Conservation (phyloP, 2,113 vertebrate genomes). For the Psammodynastes pulverulentus region DNA sequence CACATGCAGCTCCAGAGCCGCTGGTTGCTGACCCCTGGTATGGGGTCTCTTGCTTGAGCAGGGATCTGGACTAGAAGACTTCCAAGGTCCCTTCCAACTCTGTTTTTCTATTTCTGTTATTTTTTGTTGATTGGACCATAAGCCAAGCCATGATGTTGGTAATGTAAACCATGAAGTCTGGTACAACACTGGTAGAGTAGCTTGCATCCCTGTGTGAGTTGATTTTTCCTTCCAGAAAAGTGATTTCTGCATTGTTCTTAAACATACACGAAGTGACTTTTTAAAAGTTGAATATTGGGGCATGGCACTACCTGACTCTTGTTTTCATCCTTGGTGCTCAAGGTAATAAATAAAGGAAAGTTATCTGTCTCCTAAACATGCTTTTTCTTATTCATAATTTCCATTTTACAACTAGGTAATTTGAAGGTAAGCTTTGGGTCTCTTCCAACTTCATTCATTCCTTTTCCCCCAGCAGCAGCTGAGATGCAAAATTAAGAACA, state of each 20-base stretch:
- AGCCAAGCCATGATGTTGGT: background rate
- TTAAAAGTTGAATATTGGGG: background rate
- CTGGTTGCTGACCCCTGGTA: too few species aligned
- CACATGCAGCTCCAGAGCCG: too few species aligned
- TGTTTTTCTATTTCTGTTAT: background rate
- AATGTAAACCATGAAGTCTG: background rate
- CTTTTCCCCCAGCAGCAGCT: background rate
- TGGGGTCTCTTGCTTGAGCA: background rate
- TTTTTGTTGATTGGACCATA: background rate
- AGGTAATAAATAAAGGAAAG: background rate
- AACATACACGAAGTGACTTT: background rate
- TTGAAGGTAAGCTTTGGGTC: background rate
- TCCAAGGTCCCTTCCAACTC: background rate
- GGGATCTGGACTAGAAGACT: background rate
- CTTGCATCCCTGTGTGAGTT: too few species aligned
- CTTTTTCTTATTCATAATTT: background rate
- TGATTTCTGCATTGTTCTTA: background rate
- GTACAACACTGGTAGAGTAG: background rate
- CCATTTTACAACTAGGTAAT: background rate
- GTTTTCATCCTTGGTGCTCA: background rate
- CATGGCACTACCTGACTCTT: background rate
- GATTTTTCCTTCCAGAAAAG: background rate
- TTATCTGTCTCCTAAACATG: too few species aligned
- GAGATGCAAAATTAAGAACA: background rate
- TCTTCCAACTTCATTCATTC: background rate